These are phyloP conservation scores for Heterochromis multidens DNA, from an alignment of 2,113 vertebrate species.

Conservation along the genomic window DNA sequence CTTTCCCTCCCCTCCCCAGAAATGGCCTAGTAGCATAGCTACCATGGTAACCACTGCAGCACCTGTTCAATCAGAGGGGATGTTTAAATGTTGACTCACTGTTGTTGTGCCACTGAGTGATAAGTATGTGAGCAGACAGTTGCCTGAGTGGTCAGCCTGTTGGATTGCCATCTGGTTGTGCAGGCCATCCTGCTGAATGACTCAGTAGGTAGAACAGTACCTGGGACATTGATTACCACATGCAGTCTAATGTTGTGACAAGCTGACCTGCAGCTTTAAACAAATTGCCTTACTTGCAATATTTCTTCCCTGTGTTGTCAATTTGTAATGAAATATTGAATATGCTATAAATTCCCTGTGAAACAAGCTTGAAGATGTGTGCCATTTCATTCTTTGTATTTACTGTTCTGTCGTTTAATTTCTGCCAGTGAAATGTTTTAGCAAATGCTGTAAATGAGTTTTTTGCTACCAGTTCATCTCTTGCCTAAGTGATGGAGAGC, in stretches of 20 bases:
- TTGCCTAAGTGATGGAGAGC: slow-evolving; percentile 11
- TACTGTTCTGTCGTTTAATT: neutral
- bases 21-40: neutral
- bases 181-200: neutral
- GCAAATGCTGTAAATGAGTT: slow-evolving; percentile 1
- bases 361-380: neutral
- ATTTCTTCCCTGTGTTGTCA: neutral
- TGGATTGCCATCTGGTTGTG: neutral
- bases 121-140: neutral
- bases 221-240: neutral
- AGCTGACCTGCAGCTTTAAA: neutral
- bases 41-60: neutral
- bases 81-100: slow-evolving; percentile 32
- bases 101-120: neutral
- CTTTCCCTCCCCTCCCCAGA: no score
- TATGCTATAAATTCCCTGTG: neutral
- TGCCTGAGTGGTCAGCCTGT: neutral
- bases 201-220: neutral
- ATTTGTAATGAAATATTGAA: slow-evolving; percentile 21
- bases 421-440: neutral
- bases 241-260: neutral
- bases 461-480: neutral
- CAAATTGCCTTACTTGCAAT: neutral
- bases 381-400: neutral
- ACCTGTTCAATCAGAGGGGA: slow-evolving; percentile 1